phyloP scores from a whole-genome alignment of 2,113 vertebrate species.

The Pteronura brasiliensis region DNA sequence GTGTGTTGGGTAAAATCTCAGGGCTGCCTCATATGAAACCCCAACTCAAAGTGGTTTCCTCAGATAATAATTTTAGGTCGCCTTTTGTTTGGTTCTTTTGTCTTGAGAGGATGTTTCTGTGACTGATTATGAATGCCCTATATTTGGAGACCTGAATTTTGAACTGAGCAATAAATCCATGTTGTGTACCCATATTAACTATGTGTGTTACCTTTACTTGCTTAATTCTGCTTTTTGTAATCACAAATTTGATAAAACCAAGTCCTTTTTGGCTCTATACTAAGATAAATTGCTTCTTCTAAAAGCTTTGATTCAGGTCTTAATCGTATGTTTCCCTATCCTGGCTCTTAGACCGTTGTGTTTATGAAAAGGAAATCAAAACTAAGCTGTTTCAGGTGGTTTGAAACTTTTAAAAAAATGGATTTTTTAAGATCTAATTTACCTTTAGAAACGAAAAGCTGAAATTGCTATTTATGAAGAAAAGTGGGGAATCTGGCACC shows the following conservation, averaged over 20 bases:
- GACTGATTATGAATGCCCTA: neutral
- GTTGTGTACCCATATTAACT: neutral
- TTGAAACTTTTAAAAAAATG: neutral
- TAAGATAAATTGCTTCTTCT: neutral
- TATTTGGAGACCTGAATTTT: constrained; percentile 4
- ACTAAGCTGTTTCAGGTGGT: neutral
- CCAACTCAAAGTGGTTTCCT: neutral
- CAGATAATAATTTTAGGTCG: neutral
- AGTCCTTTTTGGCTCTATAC: neutral
- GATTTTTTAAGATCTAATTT: neutral
- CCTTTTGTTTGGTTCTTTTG: neutral
- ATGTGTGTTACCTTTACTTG: neutral
- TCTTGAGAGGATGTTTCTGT: neutral
- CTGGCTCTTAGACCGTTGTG: neutral
- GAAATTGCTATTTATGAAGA: neutral
- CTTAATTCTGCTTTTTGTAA: neutral
- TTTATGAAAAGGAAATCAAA: neutral
- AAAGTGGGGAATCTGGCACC: no score
- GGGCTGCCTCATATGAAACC: neutral
- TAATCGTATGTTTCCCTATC: neutral
- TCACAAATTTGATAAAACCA: neutral
- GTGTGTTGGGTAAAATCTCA: neutral
- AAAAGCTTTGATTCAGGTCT: neutral
- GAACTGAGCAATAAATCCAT: neutral
- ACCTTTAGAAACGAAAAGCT: neutral